Evolutionary conservation across 2,888 invertebrate species (phyloP).

Genomic region (Ptychoptera albimana): DNA sequence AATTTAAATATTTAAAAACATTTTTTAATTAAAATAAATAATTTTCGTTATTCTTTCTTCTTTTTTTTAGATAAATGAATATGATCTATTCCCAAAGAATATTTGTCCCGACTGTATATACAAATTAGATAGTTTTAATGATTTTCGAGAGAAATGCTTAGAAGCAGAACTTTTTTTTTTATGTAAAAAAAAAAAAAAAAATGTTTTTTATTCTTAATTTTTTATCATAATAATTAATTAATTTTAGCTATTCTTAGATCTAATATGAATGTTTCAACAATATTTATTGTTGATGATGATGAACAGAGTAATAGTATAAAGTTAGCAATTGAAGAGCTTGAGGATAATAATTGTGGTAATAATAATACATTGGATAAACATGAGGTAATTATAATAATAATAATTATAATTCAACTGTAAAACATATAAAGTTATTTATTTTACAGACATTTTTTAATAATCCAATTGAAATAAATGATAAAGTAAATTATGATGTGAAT

Average conservation of each 20-base stretch:
- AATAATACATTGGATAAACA: too few relatives aligned
- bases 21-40: too few relatives aligned
- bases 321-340: too few relatives aligned
- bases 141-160: conserved; percentile 37
- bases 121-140: conserved; percentile 38
- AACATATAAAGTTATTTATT: too few relatives aligned
- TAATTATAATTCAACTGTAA: too few relatives aligned
- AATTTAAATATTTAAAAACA: conserved; percentile 13
- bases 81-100: conserved; percentile 40
- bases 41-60: background rate
- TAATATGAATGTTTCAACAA: conserved; percentile 13
- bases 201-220: background rate
- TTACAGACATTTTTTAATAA: too few relatives aligned
- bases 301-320: background rate
- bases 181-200: conserved; percentile 7
- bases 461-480: too few relatives aligned
- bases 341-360: too few relatives aligned
- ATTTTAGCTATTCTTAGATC: conserved; percentile 16
- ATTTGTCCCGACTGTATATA: conserved; percentile 29
- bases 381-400: too few relatives aligned
- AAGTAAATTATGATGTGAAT: too few relatives aligned
- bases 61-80: conserved; percentile 33
- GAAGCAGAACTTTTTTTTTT: conserved; percentile 36
- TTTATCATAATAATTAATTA: background rate
- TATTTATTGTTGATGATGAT: conserved; percentile 13